phyloP scores from a whole-genome alignment of 1,140 invertebrate species.

The Episyrphus balteatus region DNA sequence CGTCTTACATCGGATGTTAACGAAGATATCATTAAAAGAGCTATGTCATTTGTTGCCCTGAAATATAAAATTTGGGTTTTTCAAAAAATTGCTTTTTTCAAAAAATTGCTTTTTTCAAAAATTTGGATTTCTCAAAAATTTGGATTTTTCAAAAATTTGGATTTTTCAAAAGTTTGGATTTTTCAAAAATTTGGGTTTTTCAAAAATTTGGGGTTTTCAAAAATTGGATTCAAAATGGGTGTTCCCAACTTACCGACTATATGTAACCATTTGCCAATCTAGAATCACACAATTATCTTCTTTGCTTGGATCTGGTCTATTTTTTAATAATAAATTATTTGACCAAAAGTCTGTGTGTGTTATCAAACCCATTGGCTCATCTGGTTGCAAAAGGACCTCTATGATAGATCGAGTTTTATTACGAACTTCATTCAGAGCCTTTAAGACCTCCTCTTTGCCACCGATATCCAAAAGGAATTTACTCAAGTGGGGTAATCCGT shows the following conservation, averaged over 20 bases:
- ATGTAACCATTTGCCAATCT: conserved; percentile 77
- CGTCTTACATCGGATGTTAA: conserved; percentile 57
- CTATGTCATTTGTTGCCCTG: conserved; percentile 64
- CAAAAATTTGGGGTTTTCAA: too few relatives aligned
- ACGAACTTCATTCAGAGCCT: conserved; percentile 41
- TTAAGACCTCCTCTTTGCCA: conserved; percentile 40
- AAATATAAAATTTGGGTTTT: conserved; percentile 12
- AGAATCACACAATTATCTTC: conserved; percentile 51
- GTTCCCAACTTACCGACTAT: conserved; percentile 41
- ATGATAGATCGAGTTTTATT: conserved; percentile 51
- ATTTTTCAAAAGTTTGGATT: too few relatives aligned
- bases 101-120: too few relatives aligned
- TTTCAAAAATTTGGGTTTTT: too few relatives aligned
- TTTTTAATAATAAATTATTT: conserved; percentile 62
- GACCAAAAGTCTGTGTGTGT: conserved; percentile 77
- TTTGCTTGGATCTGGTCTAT: conserved; percentile 37
- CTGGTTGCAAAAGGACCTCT: conserved; percentile 49
- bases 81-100: not conserved
- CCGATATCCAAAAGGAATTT: conserved; percentile 54
- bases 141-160: too few relatives aligned
- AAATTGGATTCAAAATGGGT: not conserved
- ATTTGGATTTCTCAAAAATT: too few relatives aligned
- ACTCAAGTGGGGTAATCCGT: conserved; percentile 59
- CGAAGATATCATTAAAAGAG: conserved; percentile 65
- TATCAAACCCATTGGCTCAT: conserved; percentile 55